Evolutionary conservation across 2,888 invertebrate species (phyloP).

Genomic region (Spilosoma lubricipeda): DNA sequence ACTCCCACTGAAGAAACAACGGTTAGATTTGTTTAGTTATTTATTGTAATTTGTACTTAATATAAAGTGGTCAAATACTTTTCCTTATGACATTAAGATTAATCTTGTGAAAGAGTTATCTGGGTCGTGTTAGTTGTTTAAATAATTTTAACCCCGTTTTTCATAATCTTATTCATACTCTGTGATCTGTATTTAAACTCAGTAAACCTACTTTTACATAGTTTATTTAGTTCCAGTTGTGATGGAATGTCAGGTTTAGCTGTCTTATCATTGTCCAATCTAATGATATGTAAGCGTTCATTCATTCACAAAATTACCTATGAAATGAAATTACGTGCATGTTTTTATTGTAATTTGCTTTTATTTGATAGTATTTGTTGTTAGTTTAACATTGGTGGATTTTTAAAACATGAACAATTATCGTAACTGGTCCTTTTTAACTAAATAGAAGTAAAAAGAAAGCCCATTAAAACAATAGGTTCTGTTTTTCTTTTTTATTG

Average conservation of each 20-base stretch:
- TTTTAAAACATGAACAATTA: not conserved
- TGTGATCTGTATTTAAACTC: not conserved
- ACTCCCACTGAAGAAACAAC: conserved; percentile 72
- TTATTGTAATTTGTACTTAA: not conserved
- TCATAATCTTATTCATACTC: not conserved
- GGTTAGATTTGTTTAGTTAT: not conserved
- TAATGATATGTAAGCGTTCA: not conserved
- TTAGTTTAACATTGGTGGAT: not conserved
- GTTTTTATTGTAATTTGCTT: not conserved
- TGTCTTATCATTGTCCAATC: not conserved
- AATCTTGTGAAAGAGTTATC: not conserved
- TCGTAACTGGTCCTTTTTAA: not conserved
- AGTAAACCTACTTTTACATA: not conserved
- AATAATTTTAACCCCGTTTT: not conserved
- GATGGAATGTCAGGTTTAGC: not conserved
- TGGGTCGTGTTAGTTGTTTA: not conserved
- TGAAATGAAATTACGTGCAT: no score
- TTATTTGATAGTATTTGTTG: not conserved
- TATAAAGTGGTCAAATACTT: not conserved
- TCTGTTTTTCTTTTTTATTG: not conserved
- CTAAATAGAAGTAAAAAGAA: not conserved
- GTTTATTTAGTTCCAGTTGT: not conserved
- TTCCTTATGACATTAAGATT: not conserved
- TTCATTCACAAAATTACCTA: not conserved
- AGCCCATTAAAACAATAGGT: not conserved